These are phyloP conservation scores for Lasioglossum zephyrum DNA, from an alignment of 2,888 invertebrate species.

Conservation along the genomic window DNA sequence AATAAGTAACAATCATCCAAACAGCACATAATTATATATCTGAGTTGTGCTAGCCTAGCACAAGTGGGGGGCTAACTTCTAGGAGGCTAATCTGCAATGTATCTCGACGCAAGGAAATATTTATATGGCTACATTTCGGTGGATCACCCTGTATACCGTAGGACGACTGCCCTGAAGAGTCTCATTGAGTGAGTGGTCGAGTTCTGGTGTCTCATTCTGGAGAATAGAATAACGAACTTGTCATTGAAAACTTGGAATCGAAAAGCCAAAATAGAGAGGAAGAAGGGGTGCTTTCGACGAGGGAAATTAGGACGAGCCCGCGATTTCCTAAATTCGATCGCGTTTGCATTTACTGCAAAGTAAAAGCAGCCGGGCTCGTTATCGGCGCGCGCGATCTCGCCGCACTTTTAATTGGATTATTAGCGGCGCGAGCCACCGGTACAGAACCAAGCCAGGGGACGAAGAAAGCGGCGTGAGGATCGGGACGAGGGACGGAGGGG, in stretches of 20 bases:
- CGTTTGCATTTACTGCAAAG: constrained; percentile 7
- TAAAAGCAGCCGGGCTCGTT: constrained; percentile 15
- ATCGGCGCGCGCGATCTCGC: constrained; percentile 20
- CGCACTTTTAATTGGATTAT: constrained; percentile 23
- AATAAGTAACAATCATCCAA: no score
- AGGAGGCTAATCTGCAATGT: no score
- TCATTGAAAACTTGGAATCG: no score
- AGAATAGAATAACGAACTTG: not conserved
- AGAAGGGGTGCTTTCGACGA: not conserved
- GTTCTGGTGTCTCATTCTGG: not conserved
- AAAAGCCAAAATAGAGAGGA: not conserved
- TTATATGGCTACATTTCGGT: no score
- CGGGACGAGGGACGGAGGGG: not conserved
- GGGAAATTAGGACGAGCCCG: constrained; percentile 10
- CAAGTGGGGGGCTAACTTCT: no score
- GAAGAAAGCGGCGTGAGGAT: constrained; percentile 26
- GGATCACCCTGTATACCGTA: no score
- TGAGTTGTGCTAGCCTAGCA: no score
- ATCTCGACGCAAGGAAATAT: no score
- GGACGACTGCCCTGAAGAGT: not conserved
- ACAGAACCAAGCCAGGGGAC: constrained; percentile 12
- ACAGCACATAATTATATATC: no score
- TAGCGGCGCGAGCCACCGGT: constrained; percentile 5
- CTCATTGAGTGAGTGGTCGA: no score
- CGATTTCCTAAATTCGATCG: constrained; percentile 19